phyloP scores from a whole-genome alignment of 2,797 vertebrate genomes.

The Tapera naevia region DNA sequence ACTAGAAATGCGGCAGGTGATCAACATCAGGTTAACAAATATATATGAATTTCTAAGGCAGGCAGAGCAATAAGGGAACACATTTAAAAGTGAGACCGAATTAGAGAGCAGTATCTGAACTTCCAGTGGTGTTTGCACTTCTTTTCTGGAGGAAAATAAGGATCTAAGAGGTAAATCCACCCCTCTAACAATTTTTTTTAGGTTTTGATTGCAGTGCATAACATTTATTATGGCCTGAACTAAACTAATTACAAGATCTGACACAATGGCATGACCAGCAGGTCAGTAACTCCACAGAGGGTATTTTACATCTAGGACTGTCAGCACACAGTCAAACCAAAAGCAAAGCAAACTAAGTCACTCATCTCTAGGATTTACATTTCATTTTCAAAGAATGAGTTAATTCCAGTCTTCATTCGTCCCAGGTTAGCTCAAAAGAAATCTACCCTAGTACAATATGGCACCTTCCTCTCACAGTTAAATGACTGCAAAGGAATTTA shows the following conservation, averaged over 20 bases:
- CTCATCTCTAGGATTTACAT: not conserved
- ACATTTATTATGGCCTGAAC: not conserved
- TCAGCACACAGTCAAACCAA: not conserved
- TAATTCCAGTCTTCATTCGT: not conserved
- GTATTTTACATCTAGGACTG: not conserved
- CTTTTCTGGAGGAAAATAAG: not conserved
- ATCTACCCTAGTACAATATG: not conserved
- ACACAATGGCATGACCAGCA: not conserved
- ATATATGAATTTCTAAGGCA: not conserved
- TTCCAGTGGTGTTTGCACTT: not conserved
- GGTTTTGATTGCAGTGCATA: not conserved
- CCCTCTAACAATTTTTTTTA: not conserved
- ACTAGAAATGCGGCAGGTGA: not conserved
- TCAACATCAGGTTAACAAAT: not conserved
- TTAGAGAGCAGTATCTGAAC: not conserved
- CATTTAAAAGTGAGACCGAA: not conserved
- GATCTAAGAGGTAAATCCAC: not conserved
- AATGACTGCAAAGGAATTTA: constrained; percentile 38
- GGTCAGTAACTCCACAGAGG: not conserved
- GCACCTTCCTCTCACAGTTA: not conserved
- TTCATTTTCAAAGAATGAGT: not conserved
- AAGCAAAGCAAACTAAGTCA: not conserved
- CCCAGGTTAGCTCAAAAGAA: not conserved
- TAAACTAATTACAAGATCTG: not conserved
- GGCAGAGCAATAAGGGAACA: not conserved